A percentile compares a stretch with the other conserved stretches of the same genome.
These are phyloP conservation scores for Dioctria linearis DNA, from an alignment of 2,888 invertebrate genomes.

Conservation along the genomic window DNA sequence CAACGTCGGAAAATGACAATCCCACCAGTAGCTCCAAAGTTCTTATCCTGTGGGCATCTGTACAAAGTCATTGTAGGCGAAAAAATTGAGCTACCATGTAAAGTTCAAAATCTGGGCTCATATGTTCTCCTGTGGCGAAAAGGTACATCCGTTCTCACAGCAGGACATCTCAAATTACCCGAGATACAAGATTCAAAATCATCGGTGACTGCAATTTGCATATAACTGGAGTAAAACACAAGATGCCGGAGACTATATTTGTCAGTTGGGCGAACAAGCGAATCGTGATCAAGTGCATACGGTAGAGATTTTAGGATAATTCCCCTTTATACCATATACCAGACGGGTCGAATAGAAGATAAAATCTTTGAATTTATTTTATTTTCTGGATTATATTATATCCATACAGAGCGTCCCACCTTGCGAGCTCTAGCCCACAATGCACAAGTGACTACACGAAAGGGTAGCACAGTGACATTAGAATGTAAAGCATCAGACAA, in stretches of 20 bases:
- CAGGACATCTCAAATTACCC: conserved; percentile 80
- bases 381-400: conserved; percentile 21
- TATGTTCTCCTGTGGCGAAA: conserved; percentile 80
- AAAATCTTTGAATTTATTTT: conserved; percentile 18
- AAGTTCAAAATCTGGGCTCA: too few species aligned
- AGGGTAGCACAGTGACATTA: conserved; percentile 79
- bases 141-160: conserved; percentile 79
- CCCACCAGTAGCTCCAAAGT: conserved; percentile 75
- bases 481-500: conserved; percentile 82
- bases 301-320: too few species aligned
- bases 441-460: conserved; percentile 77
- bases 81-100: too few species aligned
- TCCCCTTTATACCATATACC: conserved; percentile 69
- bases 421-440: conserved; percentile 78
- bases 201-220: conserved; percentile 81
- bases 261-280: conserved; percentile 81
- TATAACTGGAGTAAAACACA: conserved; percentile 79
- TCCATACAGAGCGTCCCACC: conserved; percentile 75
- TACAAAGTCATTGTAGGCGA: too few species aligned
- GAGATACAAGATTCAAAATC: conserved; percentile 78
- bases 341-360: background rate
- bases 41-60: conserved; percentile 81
- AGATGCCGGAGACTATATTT: conserved; percentile 82
- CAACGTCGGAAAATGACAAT: conserved; percentile 56
- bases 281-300: conserved; percentile 81